Evolutionary conservation across 2,797 vertebrate species (phyloP).

Genomic region (Acestrorhynchus altus): DNA sequence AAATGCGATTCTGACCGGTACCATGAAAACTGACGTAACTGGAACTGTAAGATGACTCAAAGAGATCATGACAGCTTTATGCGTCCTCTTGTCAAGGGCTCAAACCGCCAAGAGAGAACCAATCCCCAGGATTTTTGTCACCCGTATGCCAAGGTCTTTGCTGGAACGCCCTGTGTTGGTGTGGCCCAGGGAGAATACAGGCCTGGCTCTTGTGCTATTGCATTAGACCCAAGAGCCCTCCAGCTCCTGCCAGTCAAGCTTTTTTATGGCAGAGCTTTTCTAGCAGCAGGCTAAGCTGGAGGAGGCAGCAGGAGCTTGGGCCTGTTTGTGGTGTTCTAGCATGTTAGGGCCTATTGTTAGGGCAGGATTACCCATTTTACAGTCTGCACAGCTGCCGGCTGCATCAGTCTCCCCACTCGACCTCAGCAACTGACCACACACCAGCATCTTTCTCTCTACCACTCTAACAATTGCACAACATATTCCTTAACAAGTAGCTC

Average conservation of each 20-base stretch:
- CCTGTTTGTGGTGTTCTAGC: slow-evolving; percentile 33
- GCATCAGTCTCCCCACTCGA: slow-evolving; percentile 29
- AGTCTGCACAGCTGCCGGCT: slow-evolving; percentile 34
- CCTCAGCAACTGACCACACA: slow-evolving; percentile 30
- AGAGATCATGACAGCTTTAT: slow-evolving; percentile 45
- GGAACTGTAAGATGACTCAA: slow-evolving; percentile 44
- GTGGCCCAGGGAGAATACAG: slow-evolving; percentile 3
- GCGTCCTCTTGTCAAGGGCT: slow-evolving; percentile 32
- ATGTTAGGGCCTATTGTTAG: slow-evolving; percentile 54
- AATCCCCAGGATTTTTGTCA: slow-evolving; percentile 28
- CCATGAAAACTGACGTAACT: slow-evolving; percentile 20
- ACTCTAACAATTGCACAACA: slow-evolving; percentile 1
- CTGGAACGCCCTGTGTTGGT: slow-evolving; percentile 21
- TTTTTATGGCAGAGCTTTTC: slow-evolving; percentile 26
- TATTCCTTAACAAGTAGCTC: no score
- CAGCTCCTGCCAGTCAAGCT: slow-evolving; percentile 41
- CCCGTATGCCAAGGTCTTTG: slow-evolving; percentile 43
- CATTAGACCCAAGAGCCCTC: slow-evolving; percentile 29
- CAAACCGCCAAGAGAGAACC: slow-evolving; percentile 14
- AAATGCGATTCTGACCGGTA: slow-evolving; percentile 14
- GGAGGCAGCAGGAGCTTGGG: background rate
- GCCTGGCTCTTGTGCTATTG: slow-evolving; percentile 20
- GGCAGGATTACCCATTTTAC: slow-evolving; percentile 43
- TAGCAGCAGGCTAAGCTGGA: slow-evolving; percentile 16
- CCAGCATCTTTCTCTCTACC: slow-evolving; percentile 11